Evolutionary conservation across 2,797 vertebrate genomes (phyloP).

Genomic region (Rhodeus uyekii): DNA sequence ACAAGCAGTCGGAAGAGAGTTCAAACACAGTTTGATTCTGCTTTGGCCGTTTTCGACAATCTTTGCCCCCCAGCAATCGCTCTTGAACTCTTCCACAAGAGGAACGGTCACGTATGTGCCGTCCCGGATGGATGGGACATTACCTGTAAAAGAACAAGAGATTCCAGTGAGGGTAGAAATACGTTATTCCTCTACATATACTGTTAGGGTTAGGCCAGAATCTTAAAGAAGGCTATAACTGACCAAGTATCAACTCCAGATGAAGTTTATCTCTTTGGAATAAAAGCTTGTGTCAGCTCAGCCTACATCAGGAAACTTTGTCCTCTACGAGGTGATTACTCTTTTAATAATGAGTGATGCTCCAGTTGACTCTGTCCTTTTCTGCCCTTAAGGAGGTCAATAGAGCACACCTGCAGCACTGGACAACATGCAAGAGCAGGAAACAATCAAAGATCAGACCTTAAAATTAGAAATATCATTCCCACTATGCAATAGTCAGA

Average conservation of each 20-base stretch:
- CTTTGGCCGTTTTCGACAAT: slow-evolving; percentile 64
- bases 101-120: slow-evolving; percentile 79
- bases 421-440: slow-evolving; percentile 50
- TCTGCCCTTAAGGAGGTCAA: slow-evolving; percentile 78
- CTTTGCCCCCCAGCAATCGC: slow-evolving; percentile 77
- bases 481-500: neutral
- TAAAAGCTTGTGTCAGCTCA: slow-evolving; percentile 74
- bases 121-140: slow-evolving; percentile 72
- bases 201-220: too few relatives aligned
- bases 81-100: slow-evolving; percentile 69
- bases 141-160: slow-evolving; percentile 60
- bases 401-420: slow-evolving; percentile 73
- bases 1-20: slow-evolving; percentile 72
- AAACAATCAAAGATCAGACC: neutral
- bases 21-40: slow-evolving; percentile 75
- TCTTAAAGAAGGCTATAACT: slow-evolving; percentile 49
- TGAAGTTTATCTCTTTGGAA: slow-evolving; percentile 74
- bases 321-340: slow-evolving; percentile 80
- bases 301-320: slow-evolving; percentile 81
- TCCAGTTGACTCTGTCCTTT: slow-evolving; percentile 70
- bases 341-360: slow-evolving; percentile 82
- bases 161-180: slow-evolving; percentile 76
- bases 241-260: slow-evolving; percentile 81
- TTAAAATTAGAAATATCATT: neutral
- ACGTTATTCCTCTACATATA: too few relatives aligned